Evolutionary conservation across 2,113 vertebrate genomes (phyloP), one percentile per base, ranked within the genome.

Genomic region (Proterorhinus semilunaris): DNA sequence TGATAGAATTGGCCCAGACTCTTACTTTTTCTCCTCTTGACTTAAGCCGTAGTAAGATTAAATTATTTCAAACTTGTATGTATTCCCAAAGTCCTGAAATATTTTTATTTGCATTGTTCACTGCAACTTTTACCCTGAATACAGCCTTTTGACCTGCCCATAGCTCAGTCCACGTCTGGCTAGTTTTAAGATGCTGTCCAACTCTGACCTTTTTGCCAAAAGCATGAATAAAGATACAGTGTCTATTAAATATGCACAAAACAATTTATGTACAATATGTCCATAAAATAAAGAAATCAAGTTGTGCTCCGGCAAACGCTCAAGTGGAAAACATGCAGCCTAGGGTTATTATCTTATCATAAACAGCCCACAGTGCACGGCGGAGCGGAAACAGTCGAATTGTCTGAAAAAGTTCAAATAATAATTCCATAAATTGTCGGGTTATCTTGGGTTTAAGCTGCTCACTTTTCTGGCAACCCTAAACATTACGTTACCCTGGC

Each of bases 261-360:
- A 58, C 55, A 15, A 58, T 42, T 12, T 13, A 13, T 58, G 55
- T 42, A 58, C 27, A 61, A 15, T 61, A 3, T 61, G 58, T 55
- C 16, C 15, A 53, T 62, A 59, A n/a, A 69, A 11, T 45, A 57
- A 50, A 44, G 2, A 63, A 71, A 66, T 62, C 59, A 16, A 17
- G 49, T 67, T 36, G 27, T 5, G 27, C 13, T 42, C 13, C 58
- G 47, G 46, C 47, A 53, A 27, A 48, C 52, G 52, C 59, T 68
- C 1, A 52, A 74, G 58, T 67, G 66, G 70, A 58, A 53, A 10
- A 68, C 70, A 65, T 10, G 17, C 21, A 69, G 71, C 71, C n/a
- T 1, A 49, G 8, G 65, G 68, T 71, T 53, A 69, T 66, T 68
- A 27, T 36, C 44, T 84, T 71, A 75, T 78, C 66, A 68, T 44